These are phyloP conservation scores for Lasiurus cinereus DNA, from an alignment of 2,113 vertebrate species.

Conservation along the genomic window DNA sequence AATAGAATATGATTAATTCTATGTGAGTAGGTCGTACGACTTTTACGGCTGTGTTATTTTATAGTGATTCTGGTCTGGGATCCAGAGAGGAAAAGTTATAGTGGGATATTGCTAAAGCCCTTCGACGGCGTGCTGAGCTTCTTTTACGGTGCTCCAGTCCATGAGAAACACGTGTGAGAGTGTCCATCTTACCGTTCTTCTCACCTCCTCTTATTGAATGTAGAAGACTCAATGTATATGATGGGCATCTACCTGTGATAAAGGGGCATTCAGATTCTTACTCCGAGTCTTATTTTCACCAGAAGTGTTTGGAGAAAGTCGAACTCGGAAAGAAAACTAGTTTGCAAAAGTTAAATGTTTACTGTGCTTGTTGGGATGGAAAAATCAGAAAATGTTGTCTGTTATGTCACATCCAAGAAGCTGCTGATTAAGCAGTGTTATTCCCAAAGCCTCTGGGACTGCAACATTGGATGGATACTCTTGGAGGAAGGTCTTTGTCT, in stretches of 20 bases:
- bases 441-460: neutral
- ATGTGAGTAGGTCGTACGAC: neutral
- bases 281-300: neutral
- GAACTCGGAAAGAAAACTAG: neutral
- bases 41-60: constrained; percentile 33
- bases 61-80: neutral
- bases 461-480: neutral
- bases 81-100: neutral
- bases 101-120: neutral
- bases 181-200: neutral
- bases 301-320: neutral
- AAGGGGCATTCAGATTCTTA: neutral
- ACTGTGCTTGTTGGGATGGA: neutral
- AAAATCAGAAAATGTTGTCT: neutral
- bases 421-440: neutral
- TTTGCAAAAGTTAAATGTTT: constrained; percentile 10
- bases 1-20: constrained; percentile 7
- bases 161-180: neutral
- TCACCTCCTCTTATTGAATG: neutral
- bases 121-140: neutral
- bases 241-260: neutral
- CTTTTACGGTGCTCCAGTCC: neutral
- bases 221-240: neutral
- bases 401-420: neutral
- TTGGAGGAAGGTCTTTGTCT: neutral